These are phyloP conservation scores for Onychomys torridus DNA, from an alignment of 2,797 vertebrate species.

Conservation along the genomic window DNA sequence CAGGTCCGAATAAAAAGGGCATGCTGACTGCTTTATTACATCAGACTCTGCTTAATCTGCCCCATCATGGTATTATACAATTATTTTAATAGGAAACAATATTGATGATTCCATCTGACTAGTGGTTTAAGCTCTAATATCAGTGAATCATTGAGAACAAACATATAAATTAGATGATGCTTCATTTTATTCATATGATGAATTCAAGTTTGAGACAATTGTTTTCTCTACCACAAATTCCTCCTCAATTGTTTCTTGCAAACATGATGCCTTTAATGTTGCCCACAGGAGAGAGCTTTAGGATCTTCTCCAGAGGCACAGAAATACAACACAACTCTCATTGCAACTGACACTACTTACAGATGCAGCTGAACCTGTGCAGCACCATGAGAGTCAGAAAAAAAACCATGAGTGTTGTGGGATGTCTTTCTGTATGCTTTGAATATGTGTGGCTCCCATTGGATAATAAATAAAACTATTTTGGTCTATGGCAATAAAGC, in stretches of 20 bases:
- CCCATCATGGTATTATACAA: background rate
- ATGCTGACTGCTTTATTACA: background rate
- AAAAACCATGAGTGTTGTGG: background rate
- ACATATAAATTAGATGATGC: background rate
- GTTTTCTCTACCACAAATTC: background rate
- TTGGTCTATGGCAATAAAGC: too few relatives aligned
- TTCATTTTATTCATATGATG: background rate
- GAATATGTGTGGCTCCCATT: too few relatives aligned
- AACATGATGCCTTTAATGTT: background rate
- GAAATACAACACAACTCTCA: background rate
- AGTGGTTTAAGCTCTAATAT: background rate
- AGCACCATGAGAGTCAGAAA: background rate
- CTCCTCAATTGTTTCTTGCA: background rate
- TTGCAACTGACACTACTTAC: background rate
- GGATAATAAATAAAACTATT: too few relatives aligned
- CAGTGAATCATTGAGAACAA: background rate
- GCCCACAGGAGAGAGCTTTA: background rate
- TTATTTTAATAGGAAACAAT: background rate
- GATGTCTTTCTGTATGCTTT: too few relatives aligned
- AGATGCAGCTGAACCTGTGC: background rate
- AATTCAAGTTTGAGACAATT: background rate
- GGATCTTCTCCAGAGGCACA: background rate
- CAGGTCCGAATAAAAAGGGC: fast-evolving
- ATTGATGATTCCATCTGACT: fast-evolving
- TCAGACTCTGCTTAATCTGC: background rate